Evolutionary conservation across 2,113 vertebrate genomes (phyloP), one percentile per base, ranked within the genome.

Genomic region (Oncorhynchus keta): DNA sequence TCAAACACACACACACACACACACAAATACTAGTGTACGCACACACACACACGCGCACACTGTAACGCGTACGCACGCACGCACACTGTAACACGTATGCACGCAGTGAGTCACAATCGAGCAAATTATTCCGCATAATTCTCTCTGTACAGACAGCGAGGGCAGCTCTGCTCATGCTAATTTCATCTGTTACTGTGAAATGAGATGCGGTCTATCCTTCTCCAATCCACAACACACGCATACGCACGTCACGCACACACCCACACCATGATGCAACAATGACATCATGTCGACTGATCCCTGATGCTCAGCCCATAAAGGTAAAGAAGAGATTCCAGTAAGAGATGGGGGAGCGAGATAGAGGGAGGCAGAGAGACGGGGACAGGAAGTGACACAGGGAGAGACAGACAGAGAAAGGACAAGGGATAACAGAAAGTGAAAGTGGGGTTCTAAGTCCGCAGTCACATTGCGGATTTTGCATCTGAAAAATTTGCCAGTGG

Each of bases 181-280:
- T 78, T 65, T 74, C 79, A 72, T 81, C 74, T 66, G 74, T 81
- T 74, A 85, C n/a, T 70, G 64, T 78, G 65, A 85, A 83, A 83
- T 72, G 39, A 82, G 75, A 65, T 65, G 26, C 18, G 65, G 13
- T 67, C 12, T 67, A 6, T 67, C 64, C 18, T 39, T 66, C 26
- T 13, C n/a, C 9, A 11, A 66, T 24, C 13, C 24, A 68, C 51
- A 48, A 75, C 84, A 61, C 39, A 66, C 7, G 16, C 30, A 11
- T 16, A 32, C 35, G 16, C 39, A 22, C 12, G 35, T 35, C 35
- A 35, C 35, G 8, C 35, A 35, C 32, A 35, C 30, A 30, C 30
- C 3, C 12, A 55, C 13, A 16, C 51, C 12, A 0, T 55, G 51
- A 55, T 18, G 16, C 3, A 55, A 55, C 51, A 55, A 55, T 55